Evolutionary conservation across 2,113 vertebrate genomes (phyloP).

Genomic region (Chunga burmeisteri): DNA sequence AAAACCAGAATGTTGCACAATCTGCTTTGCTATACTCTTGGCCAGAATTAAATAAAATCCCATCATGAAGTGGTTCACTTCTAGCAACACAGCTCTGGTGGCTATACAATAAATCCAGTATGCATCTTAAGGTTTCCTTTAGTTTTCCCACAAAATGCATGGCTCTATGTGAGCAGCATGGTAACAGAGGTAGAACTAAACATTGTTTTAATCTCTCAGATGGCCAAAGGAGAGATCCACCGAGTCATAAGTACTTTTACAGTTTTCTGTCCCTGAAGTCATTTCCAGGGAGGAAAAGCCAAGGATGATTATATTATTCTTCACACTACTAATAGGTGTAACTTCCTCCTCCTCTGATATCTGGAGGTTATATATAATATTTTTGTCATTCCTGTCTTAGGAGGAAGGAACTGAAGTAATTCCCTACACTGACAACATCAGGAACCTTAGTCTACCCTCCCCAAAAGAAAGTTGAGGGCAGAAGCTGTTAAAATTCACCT

Average conservation of each 20-base stretch:
- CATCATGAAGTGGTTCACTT: not conserved
- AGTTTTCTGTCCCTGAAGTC: slow-evolving; percentile 41
- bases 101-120: not conserved
- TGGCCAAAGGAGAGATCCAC: not conserved
- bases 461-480: slow-evolving; percentile 34
- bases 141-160: not conserved
- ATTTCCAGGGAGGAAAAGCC: slow-evolving; percentile 19
- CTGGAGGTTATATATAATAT: slow-evolving; percentile 3
- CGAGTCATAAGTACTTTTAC: slow-evolving; percentile 4
- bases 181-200: not conserved
- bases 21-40: slow-evolving; percentile 4
- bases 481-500: slow-evolving; percentile 46
- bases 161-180: not conserved
- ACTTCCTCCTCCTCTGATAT: slow-evolving; percentile 45
- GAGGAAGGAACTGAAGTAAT: slow-evolving; percentile 75
- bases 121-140: not conserved
- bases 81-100: not conserved
- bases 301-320: slow-evolving; percentile 5
- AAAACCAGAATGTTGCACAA: slow-evolving; percentile 43
- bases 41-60: not conserved
- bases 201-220: not conserved
- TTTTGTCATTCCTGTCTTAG: slow-evolving; percentile 37
- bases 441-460: slow-evolving; percentile 42
- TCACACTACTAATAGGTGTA: slow-evolving; percentile 18
- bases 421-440: slow-evolving; percentile 61